Percentiles rank a stretch among this genome's conserved stretches.
Conservation (phyloP, 2,888 invertebrate species). For the Bedellia somnulentella region DNA sequence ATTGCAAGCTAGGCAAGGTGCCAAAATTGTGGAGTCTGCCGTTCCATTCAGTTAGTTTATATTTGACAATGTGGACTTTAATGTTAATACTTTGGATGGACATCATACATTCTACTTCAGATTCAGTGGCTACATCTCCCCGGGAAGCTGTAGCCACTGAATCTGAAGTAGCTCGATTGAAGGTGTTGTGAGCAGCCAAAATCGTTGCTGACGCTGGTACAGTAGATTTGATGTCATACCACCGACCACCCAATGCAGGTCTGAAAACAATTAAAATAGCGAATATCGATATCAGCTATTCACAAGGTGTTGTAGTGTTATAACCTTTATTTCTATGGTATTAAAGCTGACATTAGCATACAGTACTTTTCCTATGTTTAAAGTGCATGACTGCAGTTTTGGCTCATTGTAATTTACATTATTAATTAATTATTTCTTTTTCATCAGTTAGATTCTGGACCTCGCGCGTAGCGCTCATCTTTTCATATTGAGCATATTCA, state of each 20-base stretch:
- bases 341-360: no score
- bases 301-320: constrained; percentile 6
- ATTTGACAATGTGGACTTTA: constrained; percentile 3
- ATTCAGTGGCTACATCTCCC: constrained; percentile 1
- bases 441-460: no score
- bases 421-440: no score
- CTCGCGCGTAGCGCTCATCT: no score
- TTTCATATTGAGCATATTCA: no score
- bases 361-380: no score
- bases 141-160: constrained; percentile 1
- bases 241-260: constrained; percentile 1
- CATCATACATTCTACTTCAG: constrained; percentile 1
- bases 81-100: constrained; percentile 3
- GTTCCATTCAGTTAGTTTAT: constrained; percentile 2
- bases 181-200: constrained; percentile 1
- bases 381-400: no score
- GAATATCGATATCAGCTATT: constrained; percentile 1
- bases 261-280: constrained; percentile 1
- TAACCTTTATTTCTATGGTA: no score
- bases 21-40: constrained; percentile 3
- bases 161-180: not conserved
- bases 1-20: constrained; percentile 3
- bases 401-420: no score
- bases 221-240: constrained; percentile 1
- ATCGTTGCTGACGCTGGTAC: constrained; percentile 1